These are phyloP conservation scores for Teinopalpus imperialis DNA, from an alignment of 2,888 invertebrate species.

Conservation along the genomic window DNA sequence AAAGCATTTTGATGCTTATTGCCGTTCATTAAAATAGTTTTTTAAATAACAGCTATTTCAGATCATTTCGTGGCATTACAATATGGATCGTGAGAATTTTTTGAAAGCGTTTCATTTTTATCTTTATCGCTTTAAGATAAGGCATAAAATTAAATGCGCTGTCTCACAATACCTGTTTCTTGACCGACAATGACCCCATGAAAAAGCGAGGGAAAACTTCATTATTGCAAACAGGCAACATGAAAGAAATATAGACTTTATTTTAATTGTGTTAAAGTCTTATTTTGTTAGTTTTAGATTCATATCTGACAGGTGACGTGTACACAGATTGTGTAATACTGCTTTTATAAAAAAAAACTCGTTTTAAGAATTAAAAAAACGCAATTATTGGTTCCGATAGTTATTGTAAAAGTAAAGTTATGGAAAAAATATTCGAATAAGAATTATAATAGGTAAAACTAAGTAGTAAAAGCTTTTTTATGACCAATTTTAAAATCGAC, in stretches of 20 bases:
- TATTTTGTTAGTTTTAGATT: slow-evolving; percentile 18
- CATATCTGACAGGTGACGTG: slow-evolving; percentile 26
- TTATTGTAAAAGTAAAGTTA: slow-evolving; percentile 7
- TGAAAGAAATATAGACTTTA: slow-evolving; percentile 34
- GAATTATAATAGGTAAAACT: too few species aligned
- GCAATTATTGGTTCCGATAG: slow-evolving; percentile 3
- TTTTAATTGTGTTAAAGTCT: rapidly evolving
- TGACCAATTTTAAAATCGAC: too few species aligned
- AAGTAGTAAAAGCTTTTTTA: too few species aligned
- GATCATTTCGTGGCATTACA: slow-evolving; percentile 30
- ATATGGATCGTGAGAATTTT: slow-evolving; percentile 41
- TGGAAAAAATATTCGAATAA: neutral
- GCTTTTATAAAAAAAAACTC: slow-evolving; percentile 10
- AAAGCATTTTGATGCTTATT: slow-evolving; percentile 17
- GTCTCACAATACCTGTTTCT: slow-evolving; percentile 59
- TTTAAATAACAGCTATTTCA: slow-evolving; percentile 12
- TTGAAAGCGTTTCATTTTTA: slow-evolving; percentile 18
- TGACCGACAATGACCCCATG: slow-evolving; percentile 72
- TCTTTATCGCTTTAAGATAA: slow-evolving; percentile 22
- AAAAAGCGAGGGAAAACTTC: slow-evolving; percentile 59
- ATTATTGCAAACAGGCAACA: slow-evolving; percentile 8
- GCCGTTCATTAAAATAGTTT: neutral
- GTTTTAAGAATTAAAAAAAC: slow-evolving; percentile 2
- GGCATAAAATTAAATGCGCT: slow-evolving; percentile 14
- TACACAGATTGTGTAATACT: slow-evolving; percentile 26